A percentile compares a stretch with the other conserved stretches of the same genome.
Conservation (phyloP, 2,888 invertebrate species). For the Magallana nippona region DNA sequence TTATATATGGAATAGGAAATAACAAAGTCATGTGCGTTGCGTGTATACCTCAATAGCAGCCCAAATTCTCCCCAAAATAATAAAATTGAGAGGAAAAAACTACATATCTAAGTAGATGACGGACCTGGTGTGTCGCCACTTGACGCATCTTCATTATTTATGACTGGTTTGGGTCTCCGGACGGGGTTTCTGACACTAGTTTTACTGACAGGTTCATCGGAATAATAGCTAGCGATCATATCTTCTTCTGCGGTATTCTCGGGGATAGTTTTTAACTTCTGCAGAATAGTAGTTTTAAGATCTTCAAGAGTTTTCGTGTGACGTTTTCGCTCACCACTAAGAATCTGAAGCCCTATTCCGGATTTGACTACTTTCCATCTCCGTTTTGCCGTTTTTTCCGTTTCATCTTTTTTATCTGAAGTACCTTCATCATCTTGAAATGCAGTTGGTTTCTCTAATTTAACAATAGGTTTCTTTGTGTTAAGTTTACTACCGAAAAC, state of each 20-base stretch:
- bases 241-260: neutral
- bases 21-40: no score
- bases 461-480: conserved; percentile 31
- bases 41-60: no score
- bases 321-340: neutral
- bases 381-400: neutral
- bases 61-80: no score
- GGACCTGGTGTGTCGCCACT: no score
- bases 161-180: neutral
- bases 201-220: neutral
- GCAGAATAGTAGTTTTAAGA: neutral
- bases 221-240: neutral
- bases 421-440: neutral
- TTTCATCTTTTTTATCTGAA: no score
- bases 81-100: no score
- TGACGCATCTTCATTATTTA: no score
- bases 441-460: neutral
- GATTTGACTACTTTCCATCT: neutral
- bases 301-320: neutral
- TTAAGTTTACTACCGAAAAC: conserved; percentile 56
- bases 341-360: neutral
- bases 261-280: neutral
- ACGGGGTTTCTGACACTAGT: neutral
- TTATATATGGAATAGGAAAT: no score
- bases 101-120: no score